Evolutionary conservation across 2,797 vertebrate genomes (phyloP), one percentile per base, ranked within the genome.

Genomic region (Sebastes cheni): DNA sequence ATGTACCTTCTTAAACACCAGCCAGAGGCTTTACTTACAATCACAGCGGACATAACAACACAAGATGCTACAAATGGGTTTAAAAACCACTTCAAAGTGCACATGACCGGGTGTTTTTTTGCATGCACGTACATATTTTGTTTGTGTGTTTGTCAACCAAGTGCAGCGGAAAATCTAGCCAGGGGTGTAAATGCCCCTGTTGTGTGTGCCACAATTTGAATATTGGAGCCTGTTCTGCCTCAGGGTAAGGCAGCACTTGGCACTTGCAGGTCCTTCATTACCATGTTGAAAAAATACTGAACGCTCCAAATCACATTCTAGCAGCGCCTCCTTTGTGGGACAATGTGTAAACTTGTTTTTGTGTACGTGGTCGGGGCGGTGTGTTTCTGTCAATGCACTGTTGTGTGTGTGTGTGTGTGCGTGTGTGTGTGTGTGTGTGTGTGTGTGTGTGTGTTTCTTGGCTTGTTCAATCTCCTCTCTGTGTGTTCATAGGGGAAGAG

Each of bases 181-280:
- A 2, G 54, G 2, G 18, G 61, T 79, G 67, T 77, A 79, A 83
- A 80, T 75, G 74, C 65, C 67, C 36, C 39, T 70, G 74, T 75
- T 78, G 67, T 78, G 52, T 68, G 52, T 68, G 60, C 60, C 59
- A 39, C 59, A 13, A 80, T 85, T 83, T 86, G 69, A 91, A 91
- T 65, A 80, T 27, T 50, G 4, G 6, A 36, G 60, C 13, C 34
- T 81, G 73, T 86, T 81, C 27, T 75, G 81, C 90, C 86, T 76
- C 42, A 22, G 77, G 86, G 79, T 71, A 62, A 80, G 72, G 52
- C 56, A 81, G 67, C 67, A 75, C 72, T 87, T 86, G 74, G 81
- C 75, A 89, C 73, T 65, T 55, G 54, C 60, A 64, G 61, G 75
- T 83, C 62, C 72, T 85, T 84, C 75, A 85, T 88, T 88, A 85